Conservation (phyloP, 2,888 invertebrate species). For the Pomacea canaliculata region DNA sequence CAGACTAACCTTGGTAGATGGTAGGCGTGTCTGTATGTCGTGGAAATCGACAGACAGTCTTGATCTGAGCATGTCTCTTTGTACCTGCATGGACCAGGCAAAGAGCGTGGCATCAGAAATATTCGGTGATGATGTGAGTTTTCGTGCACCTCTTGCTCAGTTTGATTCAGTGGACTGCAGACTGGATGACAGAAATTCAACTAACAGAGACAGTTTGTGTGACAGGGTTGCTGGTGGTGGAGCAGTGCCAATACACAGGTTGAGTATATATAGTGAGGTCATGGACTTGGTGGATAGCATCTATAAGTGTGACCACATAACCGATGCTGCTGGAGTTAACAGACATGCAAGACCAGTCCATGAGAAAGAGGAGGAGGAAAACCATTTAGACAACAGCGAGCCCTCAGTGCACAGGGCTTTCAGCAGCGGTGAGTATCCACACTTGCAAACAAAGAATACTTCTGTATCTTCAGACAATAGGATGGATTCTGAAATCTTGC, state of each 20-base stretch:
- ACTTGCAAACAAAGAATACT: background rate
- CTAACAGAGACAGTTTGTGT: background rate
- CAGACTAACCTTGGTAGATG: constrained; percentile 40
- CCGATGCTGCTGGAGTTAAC: background rate
- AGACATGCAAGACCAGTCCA: background rate
- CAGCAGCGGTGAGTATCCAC: background rate
- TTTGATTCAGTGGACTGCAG: constrained; percentile 28
- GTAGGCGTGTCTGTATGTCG: constrained; percentile 47
- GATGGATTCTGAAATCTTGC: too few relatives aligned
- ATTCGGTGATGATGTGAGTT: constrained; percentile 50
- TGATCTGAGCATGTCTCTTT: constrained; percentile 46
- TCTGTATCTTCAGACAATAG: too few relatives aligned
- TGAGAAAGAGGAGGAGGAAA: background rate
- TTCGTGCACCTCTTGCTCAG: constrained; percentile 47
- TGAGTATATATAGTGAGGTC: constrained; percentile 33
- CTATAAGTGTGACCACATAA: constrained; percentile 32
- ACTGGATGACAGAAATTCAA: constrained; percentile 2
- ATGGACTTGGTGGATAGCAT: constrained; percentile 30
- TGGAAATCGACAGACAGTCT: constrained; percentile 58
- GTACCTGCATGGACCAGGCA: constrained; percentile 48
- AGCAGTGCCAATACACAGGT: constrained; percentile 7
- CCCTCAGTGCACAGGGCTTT: background rate
- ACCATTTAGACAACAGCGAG: background rate
- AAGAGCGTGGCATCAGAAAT: constrained; percentile 53
- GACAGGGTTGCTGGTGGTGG: background rate